A percentile compares a stretch with the other conserved stretches of the same genome.
Conservation (phyloP, 2,113 vertebrate species). For the Romanogobio albipinnatus region DNA sequence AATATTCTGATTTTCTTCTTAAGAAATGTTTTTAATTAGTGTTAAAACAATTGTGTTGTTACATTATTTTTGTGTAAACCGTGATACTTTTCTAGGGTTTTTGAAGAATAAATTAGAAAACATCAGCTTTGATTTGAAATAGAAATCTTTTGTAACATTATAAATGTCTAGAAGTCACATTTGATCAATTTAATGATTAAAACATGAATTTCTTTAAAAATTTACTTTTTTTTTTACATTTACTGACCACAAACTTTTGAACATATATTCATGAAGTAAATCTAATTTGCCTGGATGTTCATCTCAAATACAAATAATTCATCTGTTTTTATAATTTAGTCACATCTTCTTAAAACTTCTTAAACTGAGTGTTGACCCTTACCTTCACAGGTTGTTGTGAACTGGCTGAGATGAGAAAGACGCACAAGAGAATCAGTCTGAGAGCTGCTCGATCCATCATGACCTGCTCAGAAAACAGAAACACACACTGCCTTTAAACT, state of each 20-base stretch:
- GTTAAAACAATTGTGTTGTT: neutral
- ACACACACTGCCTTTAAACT: no score
- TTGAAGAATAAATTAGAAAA: neutral
- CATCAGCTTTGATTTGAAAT: neutral
- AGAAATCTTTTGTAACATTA: neutral
- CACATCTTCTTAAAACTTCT: neutral
- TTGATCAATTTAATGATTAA: neutral
- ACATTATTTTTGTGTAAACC: neutral
- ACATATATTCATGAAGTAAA: neutral
- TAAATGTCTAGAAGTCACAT: neutral
- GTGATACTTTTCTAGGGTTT: neutral
- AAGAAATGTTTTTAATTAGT: neutral
- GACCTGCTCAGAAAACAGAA: no score
- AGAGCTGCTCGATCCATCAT: no score
- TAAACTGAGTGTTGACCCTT: neutral
- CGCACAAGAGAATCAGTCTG: neutral
- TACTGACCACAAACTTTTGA: neutral
- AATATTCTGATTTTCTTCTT: neutral
- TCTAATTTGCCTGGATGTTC: neutral
- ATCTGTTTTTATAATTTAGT: neutral
- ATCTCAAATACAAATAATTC: neutral
- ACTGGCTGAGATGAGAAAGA: conserved; percentile 15
- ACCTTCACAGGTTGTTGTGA: conserved; percentile 27
- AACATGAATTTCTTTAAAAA: neutral
- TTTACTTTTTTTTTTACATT: neutral